These are phyloP conservation scores for Mesocentrotus franciscanus DNA, from an alignment of 53 echinoderm and acorn worm genomes.

Conservation along the genomic window DNA sequence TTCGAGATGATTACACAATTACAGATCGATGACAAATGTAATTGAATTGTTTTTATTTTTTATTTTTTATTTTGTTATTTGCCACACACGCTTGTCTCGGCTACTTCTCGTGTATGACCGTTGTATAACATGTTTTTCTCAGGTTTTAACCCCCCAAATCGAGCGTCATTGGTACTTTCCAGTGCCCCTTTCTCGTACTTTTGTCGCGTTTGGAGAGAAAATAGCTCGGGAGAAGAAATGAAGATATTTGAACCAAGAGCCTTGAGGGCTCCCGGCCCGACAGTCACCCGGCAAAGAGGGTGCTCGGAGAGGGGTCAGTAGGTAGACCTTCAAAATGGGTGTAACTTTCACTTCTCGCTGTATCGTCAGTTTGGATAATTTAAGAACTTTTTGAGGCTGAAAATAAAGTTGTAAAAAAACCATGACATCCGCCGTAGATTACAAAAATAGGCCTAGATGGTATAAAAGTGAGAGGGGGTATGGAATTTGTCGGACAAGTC, in stretches of 20 bases:
- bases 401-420: neutral
- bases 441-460: too few relatives aligned
- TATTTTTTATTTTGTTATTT: too few relatives aligned
- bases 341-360: conserved; percentile 1
- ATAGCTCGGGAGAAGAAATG: conserved; percentile 46
- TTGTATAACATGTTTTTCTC: neutral
- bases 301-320: conserved; percentile 22
- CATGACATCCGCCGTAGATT: neutral
- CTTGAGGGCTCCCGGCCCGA: conserved; percentile 40
- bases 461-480: too few relatives aligned
- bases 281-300: conserved; percentile 15
- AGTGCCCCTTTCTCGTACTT: conserved; percentile 12
- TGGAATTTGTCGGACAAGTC: too few relatives aligned
- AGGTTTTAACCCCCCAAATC: neutral
- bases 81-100: neutral
- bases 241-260: conserved; percentile 35
- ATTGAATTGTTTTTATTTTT: too few relatives aligned
- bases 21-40: too few relatives aligned
- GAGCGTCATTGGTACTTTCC: conserved; percentile 38
- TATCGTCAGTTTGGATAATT: conserved; percentile 10
- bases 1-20: too few relatives aligned
- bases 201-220: conserved; percentile 35
- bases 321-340: neutral
- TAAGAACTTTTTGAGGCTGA: neutral
- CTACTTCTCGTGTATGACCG: neutral